Evolutionary conservation across 35 echinoderm and acorn worm genomes (phyloP), one percentile per base, ranked within the genome.

Genomic region (Hemicentrotus pulcherrimus): DNA sequence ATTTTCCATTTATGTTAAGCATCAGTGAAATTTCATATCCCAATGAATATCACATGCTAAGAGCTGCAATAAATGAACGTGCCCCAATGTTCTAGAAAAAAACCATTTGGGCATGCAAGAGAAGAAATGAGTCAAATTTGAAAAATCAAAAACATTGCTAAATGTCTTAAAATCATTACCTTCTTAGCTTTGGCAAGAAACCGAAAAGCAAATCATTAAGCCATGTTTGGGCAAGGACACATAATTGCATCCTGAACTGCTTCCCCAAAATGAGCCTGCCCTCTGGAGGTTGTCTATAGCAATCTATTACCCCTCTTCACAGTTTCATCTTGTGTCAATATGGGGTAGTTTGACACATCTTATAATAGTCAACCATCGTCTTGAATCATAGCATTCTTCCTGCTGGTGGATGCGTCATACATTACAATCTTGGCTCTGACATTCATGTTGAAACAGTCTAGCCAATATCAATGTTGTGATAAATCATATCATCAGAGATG

Each of bases 341-440:
- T 18, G 65, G 65, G 65, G 65, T 22, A 78, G 65, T 78, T 78
- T 78, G 65, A 78, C 65, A 78, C 65, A 78, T 78, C 65, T 78
- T 78, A 7, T 78, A 22, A 78, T 78, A 78, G 65, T 78, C 65
- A 78, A 22, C 2, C 65, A 78, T 78, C 65, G 65, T 78, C 65
- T 78, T 78, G 65, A 78, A 78, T 78, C 65, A 78, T 22, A 30
- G 28, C 65, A 78, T 78, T 78, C 65, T 78, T 78, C 65, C 65
- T 78, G 65, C 65, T 22, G 0, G 65, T 78, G 65, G 28, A 78
- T 78, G 65, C 19, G 65, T 78, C 65, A 78, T 78, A 28, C 65
- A 78, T 78, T 78, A 78, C n/a, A 78, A 78, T 78, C 65, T 78
- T 78, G 65, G 22, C 65, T 78, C 65, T 78, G 65, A 78, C 65